phyloP scores from a whole-genome alignment of 2,888 invertebrate genomes.

The Caenorhabditis drosophilae region DNA sequence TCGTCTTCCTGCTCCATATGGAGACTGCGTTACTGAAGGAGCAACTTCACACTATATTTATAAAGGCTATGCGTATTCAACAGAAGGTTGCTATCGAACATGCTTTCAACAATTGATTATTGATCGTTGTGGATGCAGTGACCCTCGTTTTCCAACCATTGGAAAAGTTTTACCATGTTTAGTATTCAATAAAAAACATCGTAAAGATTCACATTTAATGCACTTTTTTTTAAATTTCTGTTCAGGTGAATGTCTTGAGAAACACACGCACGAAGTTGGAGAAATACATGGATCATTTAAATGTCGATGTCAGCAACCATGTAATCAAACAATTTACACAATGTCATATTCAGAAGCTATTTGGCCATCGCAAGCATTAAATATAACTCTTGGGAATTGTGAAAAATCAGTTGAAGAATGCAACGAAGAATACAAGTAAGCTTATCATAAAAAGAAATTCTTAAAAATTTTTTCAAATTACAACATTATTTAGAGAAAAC shows the following conservation, averaged over 20 bases:
- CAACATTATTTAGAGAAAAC: too few species aligned
- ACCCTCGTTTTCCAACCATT: slow-evolving; percentile 64
- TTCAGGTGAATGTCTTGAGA: slow-evolving; percentile 64
- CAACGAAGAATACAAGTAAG: slow-evolving; percentile 62
- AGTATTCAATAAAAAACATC: slow-evolving; percentile 58
- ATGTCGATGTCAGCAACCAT: slow-evolving; percentile 65
- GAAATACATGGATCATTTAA: slow-evolving; percentile 53
- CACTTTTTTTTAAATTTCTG: neutral
- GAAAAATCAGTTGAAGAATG: slow-evolving; percentile 54
- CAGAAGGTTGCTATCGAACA: slow-evolving; percentile 66
- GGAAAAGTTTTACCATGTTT: slow-evolving; percentile 56
- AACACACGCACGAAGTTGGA: slow-evolving; percentile 55
- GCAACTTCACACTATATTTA: slow-evolving; percentile 61
- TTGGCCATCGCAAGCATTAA: slow-evolving; percentile 64
- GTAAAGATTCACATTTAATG: slow-evolving; percentile 14
- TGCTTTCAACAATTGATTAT: slow-evolving; percentile 65
- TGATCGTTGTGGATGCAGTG: slow-evolving; percentile 62
- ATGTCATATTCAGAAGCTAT: slow-evolving; percentile 64
- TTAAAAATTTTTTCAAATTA: slow-evolving; percentile 16
- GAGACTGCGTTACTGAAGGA: slow-evolving; percentile 60
- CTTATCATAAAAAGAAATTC: neutral
- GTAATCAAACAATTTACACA: slow-evolving; percentile 62
- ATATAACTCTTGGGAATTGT: slow-evolving; percentile 59
- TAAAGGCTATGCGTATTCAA: slow-evolving; percentile 58
- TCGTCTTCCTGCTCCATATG: slow-evolving; percentile 64